A percentile compares a stretch with the other conserved stretches of the same genome.
phyloP scores from a whole-genome alignment of 1,140 invertebrate genomes.

The Aphidius ervi region DNA sequence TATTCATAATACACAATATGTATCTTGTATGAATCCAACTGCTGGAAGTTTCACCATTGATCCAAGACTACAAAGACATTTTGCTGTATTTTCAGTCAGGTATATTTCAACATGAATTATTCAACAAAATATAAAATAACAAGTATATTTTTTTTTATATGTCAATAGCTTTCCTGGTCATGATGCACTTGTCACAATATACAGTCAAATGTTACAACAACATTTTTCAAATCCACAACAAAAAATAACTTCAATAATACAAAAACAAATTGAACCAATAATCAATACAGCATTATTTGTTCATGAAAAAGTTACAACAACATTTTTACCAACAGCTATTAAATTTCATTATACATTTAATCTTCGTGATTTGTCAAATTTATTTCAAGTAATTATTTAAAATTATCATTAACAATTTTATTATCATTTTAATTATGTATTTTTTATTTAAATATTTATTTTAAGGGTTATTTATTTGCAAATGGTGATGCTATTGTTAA shows the following conservation, averaged over 20 bases:
- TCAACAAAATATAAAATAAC: background rate
- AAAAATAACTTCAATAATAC: conserved; percentile 63
- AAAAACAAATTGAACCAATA: conserved; percentile 59
- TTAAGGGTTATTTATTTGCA: conserved; percentile 75
- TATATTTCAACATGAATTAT: conserved; percentile 31
- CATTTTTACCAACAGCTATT: conserved; percentile 85
- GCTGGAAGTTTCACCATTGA: conserved; percentile 93
- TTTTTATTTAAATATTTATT: no score
- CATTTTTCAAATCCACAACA: conserved; percentile 66
- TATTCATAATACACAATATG: conserved; percentile 90
- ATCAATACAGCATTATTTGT: conserved; percentile 70
- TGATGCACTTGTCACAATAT: conserved; percentile 81
- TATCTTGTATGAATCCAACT: conserved; percentile 95
- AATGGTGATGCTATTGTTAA: conserved; percentile 70
- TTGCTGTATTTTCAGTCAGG: conserved; percentile 87
- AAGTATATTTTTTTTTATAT: conserved; percentile 3
- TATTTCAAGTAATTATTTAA: conserved; percentile 65
- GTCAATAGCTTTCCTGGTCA: conserved; percentile 69
- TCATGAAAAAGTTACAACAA: conserved; percentile 70
- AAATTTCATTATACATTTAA: conserved; percentile 97
- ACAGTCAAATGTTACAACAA: conserved; percentile 75
- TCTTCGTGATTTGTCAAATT: conserved; percentile 86
- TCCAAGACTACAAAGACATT: conserved; percentile 86
- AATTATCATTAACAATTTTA: background rate
- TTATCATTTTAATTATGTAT: no score